phyloP scores from a whole-genome alignment of 2,888 invertebrate species.

The Drosophila lutescens region DNA sequence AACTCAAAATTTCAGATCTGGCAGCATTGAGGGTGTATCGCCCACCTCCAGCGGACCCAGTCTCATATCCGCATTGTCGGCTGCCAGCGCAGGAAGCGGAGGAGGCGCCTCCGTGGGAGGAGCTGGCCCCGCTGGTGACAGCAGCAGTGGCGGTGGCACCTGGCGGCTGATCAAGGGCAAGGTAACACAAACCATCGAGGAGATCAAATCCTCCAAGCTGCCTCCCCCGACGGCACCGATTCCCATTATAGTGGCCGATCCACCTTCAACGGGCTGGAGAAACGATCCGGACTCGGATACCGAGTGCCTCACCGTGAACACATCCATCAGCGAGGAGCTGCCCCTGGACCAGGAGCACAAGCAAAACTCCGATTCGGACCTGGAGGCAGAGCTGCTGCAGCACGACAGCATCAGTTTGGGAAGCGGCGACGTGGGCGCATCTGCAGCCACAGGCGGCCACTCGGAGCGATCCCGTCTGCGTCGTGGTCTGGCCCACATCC shows the following conservation, averaged over 20 bases:
- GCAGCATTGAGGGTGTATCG: slow-evolving; percentile 82
- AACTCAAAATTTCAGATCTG: slow-evolving; percentile 75
- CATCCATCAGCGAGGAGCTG: slow-evolving; percentile 80
- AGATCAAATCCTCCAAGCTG: slow-evolving; percentile 84
- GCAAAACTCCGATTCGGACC: slow-evolving; percentile 81
- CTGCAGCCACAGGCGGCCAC: slow-evolving; percentile 35
- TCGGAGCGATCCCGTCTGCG: slow-evolving; percentile 78
- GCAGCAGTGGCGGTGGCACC: slow-evolving; percentile 79
- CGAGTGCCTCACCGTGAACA: slow-evolving; percentile 77
- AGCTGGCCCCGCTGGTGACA: slow-evolving; percentile 33
- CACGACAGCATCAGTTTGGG: slow-evolving; percentile 67
- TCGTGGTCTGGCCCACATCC: slow-evolving; percentile 80
- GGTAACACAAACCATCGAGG: slow-evolving; percentile 84
- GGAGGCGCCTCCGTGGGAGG: slow-evolving; percentile 10
- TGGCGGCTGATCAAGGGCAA: slow-evolving; percentile 84
- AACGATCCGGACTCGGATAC: slow-evolving; percentile 82
- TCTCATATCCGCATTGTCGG: slow-evolving; percentile 71
- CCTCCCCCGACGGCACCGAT: slow-evolving; percentile 45
- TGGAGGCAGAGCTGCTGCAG: slow-evolving; percentile 76
- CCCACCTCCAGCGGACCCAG: slow-evolving; percentile 76
- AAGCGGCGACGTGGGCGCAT: slow-evolving; percentile 44
- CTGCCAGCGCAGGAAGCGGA: slow-evolving; percentile 26
- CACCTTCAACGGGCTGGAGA: slow-evolving; percentile 54
- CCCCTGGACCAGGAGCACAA: slow-evolving; percentile 64
- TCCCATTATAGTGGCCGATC: slow-evolving; percentile 66